A percentile compares a stretch with the other conserved stretches of the same genome.
Conservation (phyloP, 2,888 invertebrate species). For the Dicyrtomina minuta region DNA sequence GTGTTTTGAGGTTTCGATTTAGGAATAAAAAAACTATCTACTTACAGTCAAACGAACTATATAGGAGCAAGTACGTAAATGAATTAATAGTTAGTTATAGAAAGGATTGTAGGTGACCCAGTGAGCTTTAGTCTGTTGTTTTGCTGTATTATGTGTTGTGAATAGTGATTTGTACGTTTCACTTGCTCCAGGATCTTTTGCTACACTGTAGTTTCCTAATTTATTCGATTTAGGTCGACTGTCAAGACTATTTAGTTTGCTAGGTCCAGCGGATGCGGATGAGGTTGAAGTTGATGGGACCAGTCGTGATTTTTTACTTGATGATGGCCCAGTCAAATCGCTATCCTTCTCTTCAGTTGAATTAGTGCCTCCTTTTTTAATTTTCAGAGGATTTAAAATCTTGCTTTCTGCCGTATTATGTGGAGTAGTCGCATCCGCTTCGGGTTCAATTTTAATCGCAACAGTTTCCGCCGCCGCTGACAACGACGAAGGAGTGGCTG, state of each 20-base stretch:
- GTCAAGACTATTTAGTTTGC: too few relatives aligned
- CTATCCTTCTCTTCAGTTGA: conserved; percentile 10
- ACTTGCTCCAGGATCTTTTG: conserved; percentile 84
- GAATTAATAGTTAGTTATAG: conserved; percentile 82
- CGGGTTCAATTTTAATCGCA: not conserved
- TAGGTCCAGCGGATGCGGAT: too few relatives aligned
- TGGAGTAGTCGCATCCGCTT: not conserved
- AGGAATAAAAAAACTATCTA: too few relatives aligned
- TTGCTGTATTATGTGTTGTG: conserved; percentile 83
- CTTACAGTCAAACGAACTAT: too few relatives aligned
- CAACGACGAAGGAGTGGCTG: not conserved
- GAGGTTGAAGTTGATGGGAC: too few relatives aligned
- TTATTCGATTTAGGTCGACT: too few relatives aligned
- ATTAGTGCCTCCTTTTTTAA: conserved; percentile 20
- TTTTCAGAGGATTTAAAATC: conserved; percentile 38
- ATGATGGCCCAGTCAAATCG: conserved; percentile 14
- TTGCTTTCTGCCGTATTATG: conserved; percentile 17
- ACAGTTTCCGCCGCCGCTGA: not conserved
- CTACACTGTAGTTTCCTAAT: conserved; percentile 79
- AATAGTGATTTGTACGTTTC: conserved; percentile 94
- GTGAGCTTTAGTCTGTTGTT: conserved; percentile 84
- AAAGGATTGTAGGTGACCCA: conserved; percentile 99
- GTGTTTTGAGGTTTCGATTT: too few relatives aligned
- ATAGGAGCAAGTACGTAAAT: too few relatives aligned
- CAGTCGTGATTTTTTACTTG: conserved; percentile 21